Percentiles rank a stretch among this genome's conserved stretches.
phyloP scores from a whole-genome alignment of 2,888 invertebrate species.

The Cheiracanthium punctorium region DNA sequence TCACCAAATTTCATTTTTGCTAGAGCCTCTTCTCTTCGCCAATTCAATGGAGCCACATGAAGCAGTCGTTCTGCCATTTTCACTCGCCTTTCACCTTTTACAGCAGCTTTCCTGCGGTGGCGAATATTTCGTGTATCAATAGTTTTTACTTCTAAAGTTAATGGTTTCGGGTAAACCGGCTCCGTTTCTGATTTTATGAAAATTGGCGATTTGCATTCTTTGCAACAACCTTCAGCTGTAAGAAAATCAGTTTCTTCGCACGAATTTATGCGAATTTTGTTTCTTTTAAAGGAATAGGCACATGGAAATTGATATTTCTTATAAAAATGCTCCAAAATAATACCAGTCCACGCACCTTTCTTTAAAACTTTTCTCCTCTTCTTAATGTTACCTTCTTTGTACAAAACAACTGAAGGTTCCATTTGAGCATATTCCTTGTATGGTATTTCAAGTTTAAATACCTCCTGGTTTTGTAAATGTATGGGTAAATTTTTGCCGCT shows the following conservation, averaged over 20 bases:
- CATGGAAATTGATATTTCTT: neutral
- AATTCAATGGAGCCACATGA: neutral
- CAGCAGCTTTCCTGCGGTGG: neutral
- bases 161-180: neutral
- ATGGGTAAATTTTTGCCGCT: no score
- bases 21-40: neutral
- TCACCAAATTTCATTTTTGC: neutral
- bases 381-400: neutral
- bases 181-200: neutral
- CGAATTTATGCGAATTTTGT: neutral
- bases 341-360: neutral
- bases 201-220: neutral
- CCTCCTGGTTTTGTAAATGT: neutral
- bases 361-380: neutral
- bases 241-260: neutral
- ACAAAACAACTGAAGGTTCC: neutral
- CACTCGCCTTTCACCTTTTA: neutral
- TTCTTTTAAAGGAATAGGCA: neutral
- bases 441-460: neutral
- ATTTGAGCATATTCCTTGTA: neutral
- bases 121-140: neutral
- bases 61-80: neutral
- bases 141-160: neutral
- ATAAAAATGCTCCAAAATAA: neutral
- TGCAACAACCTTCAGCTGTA: neutral